These are phyloP conservation scores for Notiomystis cincta DNA, from an alignment of 2,113 vertebrate genomes.

Conservation along the genomic window DNA sequence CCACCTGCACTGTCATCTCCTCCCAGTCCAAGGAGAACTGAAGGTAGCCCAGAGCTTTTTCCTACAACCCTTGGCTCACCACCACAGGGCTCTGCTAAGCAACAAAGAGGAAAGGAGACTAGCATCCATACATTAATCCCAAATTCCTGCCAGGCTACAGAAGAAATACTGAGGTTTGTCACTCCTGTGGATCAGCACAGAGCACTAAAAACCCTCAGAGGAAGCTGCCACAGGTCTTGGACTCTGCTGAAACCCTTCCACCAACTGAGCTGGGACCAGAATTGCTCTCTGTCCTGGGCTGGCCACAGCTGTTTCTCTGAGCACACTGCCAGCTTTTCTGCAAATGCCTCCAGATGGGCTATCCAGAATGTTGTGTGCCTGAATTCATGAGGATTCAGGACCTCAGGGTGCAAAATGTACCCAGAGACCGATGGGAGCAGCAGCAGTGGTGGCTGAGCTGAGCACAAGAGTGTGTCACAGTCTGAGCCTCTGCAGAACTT, in stretches of 20 bases:
- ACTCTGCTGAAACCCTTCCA: background rate
- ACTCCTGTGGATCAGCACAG: background rate
- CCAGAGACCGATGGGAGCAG: accelerated
- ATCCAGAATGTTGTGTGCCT: background rate
- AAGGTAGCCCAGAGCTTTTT: background rate
- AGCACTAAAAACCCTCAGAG: background rate
- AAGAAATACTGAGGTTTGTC: background rate
- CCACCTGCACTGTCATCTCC: background rate
- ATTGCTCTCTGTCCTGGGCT: background rate
- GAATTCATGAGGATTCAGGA: background rate
- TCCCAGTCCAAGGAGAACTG: background rate
- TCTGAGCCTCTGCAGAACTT: background rate
- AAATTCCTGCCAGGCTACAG: background rate
- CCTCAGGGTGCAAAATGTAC: background rate
- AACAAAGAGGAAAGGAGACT: background rate
- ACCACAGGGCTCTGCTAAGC: background rate
- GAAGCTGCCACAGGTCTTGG: background rate
- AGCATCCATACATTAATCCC: background rate
- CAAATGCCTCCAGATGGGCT: background rate
- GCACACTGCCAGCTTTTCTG: background rate
- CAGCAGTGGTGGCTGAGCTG: background rate
- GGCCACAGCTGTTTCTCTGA: background rate
- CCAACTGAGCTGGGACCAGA: background rate
- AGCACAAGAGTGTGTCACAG: background rate
- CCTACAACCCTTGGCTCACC: background rate